phyloP scores from a whole-genome alignment of 2,113 vertebrate genomes.

The Mus pahari region DNA sequence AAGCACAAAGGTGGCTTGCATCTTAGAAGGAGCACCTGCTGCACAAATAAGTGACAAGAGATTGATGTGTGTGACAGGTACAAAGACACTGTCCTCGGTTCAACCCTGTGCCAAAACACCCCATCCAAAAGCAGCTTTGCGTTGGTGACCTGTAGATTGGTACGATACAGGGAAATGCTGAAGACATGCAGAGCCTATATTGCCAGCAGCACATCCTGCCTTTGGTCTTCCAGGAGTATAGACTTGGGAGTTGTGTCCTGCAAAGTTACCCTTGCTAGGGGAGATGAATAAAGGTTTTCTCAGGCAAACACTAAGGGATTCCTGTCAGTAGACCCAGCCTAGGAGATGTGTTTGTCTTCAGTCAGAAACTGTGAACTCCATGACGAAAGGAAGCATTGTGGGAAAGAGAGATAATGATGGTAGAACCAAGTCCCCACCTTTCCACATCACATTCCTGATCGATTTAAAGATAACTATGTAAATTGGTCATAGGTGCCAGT shows the following conservation, averaged over 20 bases:
- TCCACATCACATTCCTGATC: not conserved
- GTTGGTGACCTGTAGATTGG: not conserved
- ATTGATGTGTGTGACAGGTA: not conserved
- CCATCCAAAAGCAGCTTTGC: not conserved
- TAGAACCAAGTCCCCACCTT: not conserved
- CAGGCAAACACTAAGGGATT: not conserved
- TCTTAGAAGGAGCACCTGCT: not conserved
- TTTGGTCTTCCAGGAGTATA: not conserved
- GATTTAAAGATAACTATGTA: not conserved
- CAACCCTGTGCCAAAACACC: not conserved
- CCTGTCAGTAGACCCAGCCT: not conserved
- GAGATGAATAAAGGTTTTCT: not conserved
- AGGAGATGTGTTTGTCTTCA: not conserved
- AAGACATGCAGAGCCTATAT: accelerated
- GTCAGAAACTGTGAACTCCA: not conserved
- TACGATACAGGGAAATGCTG: accelerated
- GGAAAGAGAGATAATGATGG: not conserved
- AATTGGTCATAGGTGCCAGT: not conserved
- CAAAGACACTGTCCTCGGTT: not conserved
- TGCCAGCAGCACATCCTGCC: accelerated
- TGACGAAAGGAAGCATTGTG: not conserved
- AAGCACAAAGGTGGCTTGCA: not conserved
- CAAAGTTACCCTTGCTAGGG: not conserved
- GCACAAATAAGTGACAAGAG: not conserved
- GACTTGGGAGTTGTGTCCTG: not conserved